Evolutionary conservation across 1,140 invertebrate species (phyloP).

Genomic region (Camponotus pennsylvanicus): DNA sequence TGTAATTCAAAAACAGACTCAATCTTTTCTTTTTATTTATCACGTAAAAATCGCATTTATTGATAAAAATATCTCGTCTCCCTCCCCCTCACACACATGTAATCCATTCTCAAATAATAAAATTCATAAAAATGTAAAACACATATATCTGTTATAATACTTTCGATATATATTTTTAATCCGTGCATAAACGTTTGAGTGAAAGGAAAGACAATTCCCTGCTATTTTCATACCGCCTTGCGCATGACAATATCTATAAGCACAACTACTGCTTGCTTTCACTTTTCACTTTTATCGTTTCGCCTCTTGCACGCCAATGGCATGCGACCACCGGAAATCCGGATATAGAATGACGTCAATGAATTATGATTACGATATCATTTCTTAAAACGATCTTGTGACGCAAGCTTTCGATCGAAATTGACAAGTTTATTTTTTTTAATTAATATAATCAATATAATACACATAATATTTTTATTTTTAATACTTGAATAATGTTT

Average conservation of each 20-base stretch:
- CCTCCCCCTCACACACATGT: no score
- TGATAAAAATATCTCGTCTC: background rate
- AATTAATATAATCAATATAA: background rate
- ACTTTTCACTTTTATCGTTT: constrained; percentile 70
- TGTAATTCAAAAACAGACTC: background rate
- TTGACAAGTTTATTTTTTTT: background rate
- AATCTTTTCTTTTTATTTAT: background rate
- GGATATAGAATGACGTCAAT: constrained; percentile 49
- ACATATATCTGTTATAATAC: background rate
- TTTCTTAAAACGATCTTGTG: constrained; percentile 3
- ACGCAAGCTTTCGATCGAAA: background rate
- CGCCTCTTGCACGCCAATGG: constrained; percentile 57
- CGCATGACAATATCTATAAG: constrained; percentile 59
- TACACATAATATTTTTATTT: background rate
- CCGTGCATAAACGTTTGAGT: constrained; percentile 22
- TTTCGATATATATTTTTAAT: constrained; percentile 40
- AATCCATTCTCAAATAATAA: background rate
- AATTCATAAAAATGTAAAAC: background rate
- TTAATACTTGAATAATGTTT: background rate
- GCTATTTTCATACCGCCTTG: constrained; percentile 47
- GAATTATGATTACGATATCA: constrained; percentile 42
- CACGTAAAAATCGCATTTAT: background rate
- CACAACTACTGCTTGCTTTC: constrained; percentile 48
- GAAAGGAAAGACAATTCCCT: constrained; percentile 45
- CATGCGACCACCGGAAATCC: constrained; percentile 40